Evolutionary conservation across 2,113 vertebrate genomes (phyloP).

Genomic region (Crotalus helleri): DNA sequence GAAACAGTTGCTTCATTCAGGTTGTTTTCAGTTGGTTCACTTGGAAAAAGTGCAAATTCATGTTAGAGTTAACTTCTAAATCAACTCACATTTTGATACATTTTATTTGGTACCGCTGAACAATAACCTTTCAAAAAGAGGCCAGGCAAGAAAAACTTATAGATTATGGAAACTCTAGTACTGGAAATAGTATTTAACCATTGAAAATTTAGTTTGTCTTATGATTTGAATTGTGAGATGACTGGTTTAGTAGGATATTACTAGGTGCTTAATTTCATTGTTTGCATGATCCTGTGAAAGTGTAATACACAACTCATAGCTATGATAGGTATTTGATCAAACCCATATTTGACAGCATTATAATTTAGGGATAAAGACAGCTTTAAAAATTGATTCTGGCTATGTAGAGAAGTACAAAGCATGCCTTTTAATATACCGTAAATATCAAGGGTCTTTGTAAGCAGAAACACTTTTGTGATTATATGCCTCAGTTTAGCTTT

Average conservation of each 20-base stretch:
- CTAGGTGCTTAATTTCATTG: background rate
- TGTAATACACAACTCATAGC: background rate
- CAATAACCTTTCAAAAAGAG: background rate
- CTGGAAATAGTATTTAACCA: background rate
- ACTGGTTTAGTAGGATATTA: background rate
- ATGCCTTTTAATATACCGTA: background rate
- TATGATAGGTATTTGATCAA: background rate
- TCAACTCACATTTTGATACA: background rate
- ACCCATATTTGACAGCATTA: background rate
- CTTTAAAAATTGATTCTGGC: background rate
- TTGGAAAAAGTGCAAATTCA: background rate
- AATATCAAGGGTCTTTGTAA: background rate
- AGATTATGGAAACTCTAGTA: background rate
- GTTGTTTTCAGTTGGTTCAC: background rate
- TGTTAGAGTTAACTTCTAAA: background rate
- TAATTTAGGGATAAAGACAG: background rate
- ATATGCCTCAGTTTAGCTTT: slow-evolving; percentile 29
- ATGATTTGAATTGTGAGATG: background rate
- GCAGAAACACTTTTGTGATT: background rate
- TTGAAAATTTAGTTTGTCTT: background rate
- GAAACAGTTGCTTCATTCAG: background rate
- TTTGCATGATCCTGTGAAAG: background rate
- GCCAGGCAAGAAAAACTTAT: background rate
- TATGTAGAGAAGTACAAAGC: background rate
- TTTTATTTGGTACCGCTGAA: background rate